Conservation (phyloP, 2,113 vertebrate species). For the Dromaius novaehollandiae region DNA sequence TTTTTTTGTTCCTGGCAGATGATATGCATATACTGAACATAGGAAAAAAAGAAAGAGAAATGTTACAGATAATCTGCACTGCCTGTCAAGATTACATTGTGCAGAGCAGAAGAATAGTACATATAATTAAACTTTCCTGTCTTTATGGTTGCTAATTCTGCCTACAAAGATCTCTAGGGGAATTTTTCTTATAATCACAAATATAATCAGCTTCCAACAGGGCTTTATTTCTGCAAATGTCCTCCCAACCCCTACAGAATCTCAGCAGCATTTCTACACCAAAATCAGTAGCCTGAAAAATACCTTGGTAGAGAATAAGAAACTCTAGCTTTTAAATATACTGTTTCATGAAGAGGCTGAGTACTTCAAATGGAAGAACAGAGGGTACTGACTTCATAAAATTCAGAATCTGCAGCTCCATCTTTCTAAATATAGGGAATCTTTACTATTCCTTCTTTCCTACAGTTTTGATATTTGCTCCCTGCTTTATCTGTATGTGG, state of each 20-base stretch:
- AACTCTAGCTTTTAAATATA: not conserved
- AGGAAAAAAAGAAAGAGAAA: not conserved
- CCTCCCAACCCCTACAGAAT: not conserved
- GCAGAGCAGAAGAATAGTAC: not conserved
- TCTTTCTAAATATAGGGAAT: not conserved
- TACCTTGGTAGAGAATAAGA: not conserved
- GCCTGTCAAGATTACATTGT: slow-evolving; percentile 28
- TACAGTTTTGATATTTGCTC: not conserved
- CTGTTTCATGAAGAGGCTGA: accelerated
- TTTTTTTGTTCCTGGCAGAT: not conserved
- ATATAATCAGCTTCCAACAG: slow-evolving; percentile 39
- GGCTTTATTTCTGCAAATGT: slow-evolving; percentile 16
- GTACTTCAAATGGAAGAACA: not conserved
- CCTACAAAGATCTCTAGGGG: not conserved
- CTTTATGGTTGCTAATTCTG: not conserved
- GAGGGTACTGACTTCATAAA: not conserved
- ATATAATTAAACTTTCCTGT: slow-evolving; percentile 29
- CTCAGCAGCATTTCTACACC: not conserved
- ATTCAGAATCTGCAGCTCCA: not conserved
- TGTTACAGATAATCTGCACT: not conserved
- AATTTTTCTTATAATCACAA: slow-evolving; percentile 43
- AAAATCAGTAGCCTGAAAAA: not conserved
- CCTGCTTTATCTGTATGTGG: not conserved
- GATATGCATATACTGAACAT: not conserved
- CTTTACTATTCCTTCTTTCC: not conserved